These are phyloP conservation scores for Malacosoma neustria DNA, from an alignment of 2,888 invertebrate species.

Conservation along the genomic window DNA sequence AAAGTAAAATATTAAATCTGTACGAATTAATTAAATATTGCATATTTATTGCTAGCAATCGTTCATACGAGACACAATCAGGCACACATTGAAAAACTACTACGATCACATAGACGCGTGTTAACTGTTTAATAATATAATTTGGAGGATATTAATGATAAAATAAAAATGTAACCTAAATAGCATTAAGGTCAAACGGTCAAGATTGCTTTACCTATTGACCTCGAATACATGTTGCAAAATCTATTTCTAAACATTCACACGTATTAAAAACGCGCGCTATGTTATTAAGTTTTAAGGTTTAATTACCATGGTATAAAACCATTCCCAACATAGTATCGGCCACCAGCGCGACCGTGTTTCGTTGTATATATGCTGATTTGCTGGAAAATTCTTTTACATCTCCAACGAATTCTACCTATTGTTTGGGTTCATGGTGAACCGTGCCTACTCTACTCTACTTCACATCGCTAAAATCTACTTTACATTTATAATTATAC, in stretches of 20 bases:
- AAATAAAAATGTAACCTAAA: slow-evolving; percentile 38
- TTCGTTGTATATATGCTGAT: neutral
- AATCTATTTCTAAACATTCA: neutral
- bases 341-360: neutral
- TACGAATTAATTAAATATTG: slow-evolving; percentile 39
- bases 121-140: slow-evolving; percentile 21
- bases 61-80: slow-evolving; percentile 38
- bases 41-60: slow-evolving; percentile 51
- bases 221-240: neutral
- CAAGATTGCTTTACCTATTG: no score
- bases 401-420: neutral
- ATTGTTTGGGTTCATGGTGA: slow-evolving; percentile 23
- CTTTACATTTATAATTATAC: slow-evolving; percentile 25
- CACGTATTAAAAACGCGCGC: neutral
- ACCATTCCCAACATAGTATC: neutral
- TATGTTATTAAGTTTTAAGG: neutral
- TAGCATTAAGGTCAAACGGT: slow-evolving; percentile 16
- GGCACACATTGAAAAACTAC: slow-evolving; percentile 41
- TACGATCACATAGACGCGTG: slow-evolving; percentile 27
- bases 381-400: neutral
- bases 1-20: no score
- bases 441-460: slow-evolving; percentile 27
- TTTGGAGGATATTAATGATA: no score
- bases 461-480: slow-evolving; percentile 33
- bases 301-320: neutral